These are phyloP conservation scores for Drosophila santomea DNA, from an alignment of 1,140 invertebrate species.

Conservation along the genomic window DNA sequence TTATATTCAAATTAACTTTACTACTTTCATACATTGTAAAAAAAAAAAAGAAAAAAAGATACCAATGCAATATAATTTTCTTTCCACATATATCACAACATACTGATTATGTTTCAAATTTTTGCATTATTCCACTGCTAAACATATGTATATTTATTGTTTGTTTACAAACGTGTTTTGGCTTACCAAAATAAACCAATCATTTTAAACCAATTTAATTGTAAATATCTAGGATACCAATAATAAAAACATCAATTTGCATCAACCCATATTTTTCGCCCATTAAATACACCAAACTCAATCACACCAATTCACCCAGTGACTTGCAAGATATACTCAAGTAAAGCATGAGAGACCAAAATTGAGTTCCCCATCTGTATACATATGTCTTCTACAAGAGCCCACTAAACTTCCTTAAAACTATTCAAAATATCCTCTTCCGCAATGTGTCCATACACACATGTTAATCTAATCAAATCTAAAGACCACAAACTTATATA, in stretches of 20 bases:
- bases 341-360: slow-evolving; percentile 29
- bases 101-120: slow-evolving; percentile 34
- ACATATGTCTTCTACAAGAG: slow-evolving; percentile 16
- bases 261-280: slow-evolving; percentile 30
- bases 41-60: slow-evolving; percentile 13
- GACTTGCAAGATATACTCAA: slow-evolving; percentile 36
- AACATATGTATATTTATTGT: slow-evolving; percentile 36
- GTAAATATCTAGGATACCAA: slow-evolving; percentile 35
- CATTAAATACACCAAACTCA: slow-evolving; percentile 20
- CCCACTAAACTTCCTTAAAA: slow-evolving; percentile 7
- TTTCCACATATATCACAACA: slow-evolving; percentile 22
- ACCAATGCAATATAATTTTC: slow-evolving; percentile 15
- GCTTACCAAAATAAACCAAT: slow-evolving; percentile 30
- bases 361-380: background rate
- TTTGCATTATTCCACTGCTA: slow-evolving; percentile 31
- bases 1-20: slow-evolving; percentile 83
- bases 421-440: background rate
- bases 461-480: background rate
- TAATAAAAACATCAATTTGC: slow-evolving; percentile 33
- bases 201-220: slow-evolving; percentile 39
- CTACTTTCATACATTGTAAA: slow-evolving; percentile 50
- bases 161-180: slow-evolving; percentile 16
- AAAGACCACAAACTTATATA: slow-evolving; percentile 4
- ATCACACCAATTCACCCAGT: slow-evolving; percentile 20
- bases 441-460: slow-evolving; percentile 3